Evolutionary conservation across 1,140 invertebrate species (phyloP).

Genomic region (Caligus rogercresseyi): DNA sequence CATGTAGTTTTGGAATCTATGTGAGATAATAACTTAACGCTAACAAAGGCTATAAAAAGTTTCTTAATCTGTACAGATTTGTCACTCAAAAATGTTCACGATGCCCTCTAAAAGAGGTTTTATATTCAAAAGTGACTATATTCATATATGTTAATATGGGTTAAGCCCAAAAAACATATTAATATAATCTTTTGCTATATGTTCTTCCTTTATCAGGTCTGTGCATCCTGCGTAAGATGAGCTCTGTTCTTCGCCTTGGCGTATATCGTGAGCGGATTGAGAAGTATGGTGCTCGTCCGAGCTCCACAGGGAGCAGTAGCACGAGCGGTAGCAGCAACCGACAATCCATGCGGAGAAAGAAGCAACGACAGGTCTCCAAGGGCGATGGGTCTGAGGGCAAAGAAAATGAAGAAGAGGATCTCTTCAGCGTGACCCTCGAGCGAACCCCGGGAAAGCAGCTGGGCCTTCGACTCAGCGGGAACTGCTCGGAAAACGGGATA

Average conservation of each 20-base stretch:
- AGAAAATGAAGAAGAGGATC: conserved; percentile 26
- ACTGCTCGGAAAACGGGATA: conserved; percentile 32
- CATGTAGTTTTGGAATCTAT: no score
- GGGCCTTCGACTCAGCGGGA: conserved; percentile 33
- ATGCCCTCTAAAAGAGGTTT: no score
- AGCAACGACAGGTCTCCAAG: not conserved
- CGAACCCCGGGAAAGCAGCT: conserved; percentile 32
- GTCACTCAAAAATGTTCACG: no score
- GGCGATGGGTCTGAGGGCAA: not conserved
- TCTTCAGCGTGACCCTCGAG: conserved; percentile 30
- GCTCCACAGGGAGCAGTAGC: not conserved
- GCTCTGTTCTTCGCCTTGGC: conserved; percentile 25
- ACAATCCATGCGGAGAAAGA: not conserved
- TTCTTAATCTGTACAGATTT: no score
- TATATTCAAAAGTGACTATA: no score
- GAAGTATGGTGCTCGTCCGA: conserved; percentile 20
- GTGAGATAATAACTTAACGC: no score
- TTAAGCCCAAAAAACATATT: no score
- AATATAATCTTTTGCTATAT: no score
- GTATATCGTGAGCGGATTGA: conserved; percentile 28
- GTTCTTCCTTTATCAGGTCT: conserved; percentile 23
- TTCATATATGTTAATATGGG: no score
- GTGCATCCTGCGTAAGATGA: conserved; percentile 24
- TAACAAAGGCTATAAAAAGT: no score
- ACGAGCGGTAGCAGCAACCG: not conserved